Base-by-base conservation (phyloP, 2,888 invertebrate species). In the Mesopsocus fuscifrons region DNA sequence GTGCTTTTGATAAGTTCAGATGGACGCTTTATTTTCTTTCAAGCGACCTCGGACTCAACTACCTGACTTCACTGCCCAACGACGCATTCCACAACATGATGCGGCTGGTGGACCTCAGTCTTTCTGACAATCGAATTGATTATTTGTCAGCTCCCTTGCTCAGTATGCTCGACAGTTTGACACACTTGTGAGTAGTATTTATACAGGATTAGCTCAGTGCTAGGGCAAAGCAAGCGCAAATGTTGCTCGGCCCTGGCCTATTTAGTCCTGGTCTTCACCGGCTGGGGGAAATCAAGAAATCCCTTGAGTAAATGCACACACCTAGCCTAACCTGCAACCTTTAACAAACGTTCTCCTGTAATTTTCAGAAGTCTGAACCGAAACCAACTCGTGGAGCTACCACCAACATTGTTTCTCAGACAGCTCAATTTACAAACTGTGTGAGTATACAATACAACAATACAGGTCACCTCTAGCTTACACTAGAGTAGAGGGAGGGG, bases 41-140 rank as follows among this genome's bases (percentile, higher is more conserved):
- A 60, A 82, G 82, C 44, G 81, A 81, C 53, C 60, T 81, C 46
- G 79, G 78, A 15, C 71, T 75, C 3, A 82, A 82, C 56, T 67
- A 67, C 49, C 57, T 81, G 43, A 66, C 71, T 11, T 74, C 77
- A 1, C 57, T 81, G 41, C 74, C 80, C 57, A 75, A 75, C 54
- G 71, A 73, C 47, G 69, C 75, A 0, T 79, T 82, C 54, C 67
- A 68, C 49, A 71, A 71, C 6, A 65, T 82, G 61, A 64, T 66
- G 3, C 68, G 72, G 18, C 60, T 82, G 3, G 65, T 53, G 31
- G 61, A 65, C 45, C 51, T 67, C 13, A 38, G 83, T 56, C 65
- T 84, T 53, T 81, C 79, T 49, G 74, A 77, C 53, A 84, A 84
- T 57, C 68, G 68, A 44, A 66, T 84, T 17, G 73, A 75, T 51